Conservation (phyloP, 2,888 invertebrate species). For the Pristionchus exspectatus region DNA sequence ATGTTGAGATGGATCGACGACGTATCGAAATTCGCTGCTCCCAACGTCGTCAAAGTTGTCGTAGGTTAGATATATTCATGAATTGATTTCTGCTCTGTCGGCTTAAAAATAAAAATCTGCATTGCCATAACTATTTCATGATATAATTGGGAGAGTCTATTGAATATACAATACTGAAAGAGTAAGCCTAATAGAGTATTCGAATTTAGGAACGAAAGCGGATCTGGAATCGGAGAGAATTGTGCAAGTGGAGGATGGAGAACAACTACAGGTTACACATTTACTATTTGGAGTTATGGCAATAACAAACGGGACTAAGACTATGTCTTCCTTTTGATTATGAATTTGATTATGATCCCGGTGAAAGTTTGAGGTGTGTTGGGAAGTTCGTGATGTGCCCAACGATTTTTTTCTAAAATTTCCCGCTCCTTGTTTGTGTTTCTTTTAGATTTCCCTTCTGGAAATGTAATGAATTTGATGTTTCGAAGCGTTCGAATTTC, state of each 20-base stretch:
- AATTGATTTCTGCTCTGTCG: not conserved
- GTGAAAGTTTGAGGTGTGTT: too few species aligned
- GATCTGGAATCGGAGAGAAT: slow-evolving; percentile 88
- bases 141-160: too few species aligned
- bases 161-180: too few species aligned
- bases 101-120: not conserved
- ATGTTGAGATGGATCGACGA: slow-evolving; percentile 90
- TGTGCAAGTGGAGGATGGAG: slow-evolving; percentile 90
- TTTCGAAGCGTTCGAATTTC: too few species aligned
- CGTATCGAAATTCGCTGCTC: slow-evolving; percentile 93
- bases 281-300: not conserved
- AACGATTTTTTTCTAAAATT: not conserved
- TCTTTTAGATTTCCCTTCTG: too few species aligned
- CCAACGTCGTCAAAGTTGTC: slow-evolving; percentile 91
- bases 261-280: slow-evolving; percentile 83
- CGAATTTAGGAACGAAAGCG: slow-evolving; percentile 86
- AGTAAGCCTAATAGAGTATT: not conserved
- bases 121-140: not conserved
- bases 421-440: not conserved
- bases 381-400: too few species aligned
- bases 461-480: too few species aligned
- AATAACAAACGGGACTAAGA: not conserved
- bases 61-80: slow-evolving; percentile 84
- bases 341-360: too few species aligned
- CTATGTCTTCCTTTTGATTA: too few species aligned